These are phyloP conservation scores for Dinocampus coccinellae DNA, from an alignment of 2,888 invertebrate species.

Conservation along the genomic window DNA sequence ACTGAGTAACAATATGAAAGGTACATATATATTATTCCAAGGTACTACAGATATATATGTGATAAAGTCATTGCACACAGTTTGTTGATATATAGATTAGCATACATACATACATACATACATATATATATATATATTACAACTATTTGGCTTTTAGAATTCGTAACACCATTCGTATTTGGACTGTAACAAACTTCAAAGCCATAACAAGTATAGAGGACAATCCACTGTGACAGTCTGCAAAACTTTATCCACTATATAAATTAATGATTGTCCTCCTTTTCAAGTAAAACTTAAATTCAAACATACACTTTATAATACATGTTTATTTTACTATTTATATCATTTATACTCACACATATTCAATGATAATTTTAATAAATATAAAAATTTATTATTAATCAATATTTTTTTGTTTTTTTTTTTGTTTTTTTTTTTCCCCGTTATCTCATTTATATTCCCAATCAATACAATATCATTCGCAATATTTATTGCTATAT, in stretches of 20 bases:
- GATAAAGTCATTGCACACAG: background rate
- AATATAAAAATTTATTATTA: no score
- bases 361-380: no score
- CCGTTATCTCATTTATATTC: no score
- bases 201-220: background rate
- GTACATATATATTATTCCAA: background rate
- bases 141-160: background rate
- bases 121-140: background rate
- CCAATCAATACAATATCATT: no score
- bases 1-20: background rate
- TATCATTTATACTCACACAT: no score
- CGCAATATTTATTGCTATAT: no score
- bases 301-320: background rate
- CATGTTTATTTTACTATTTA: background rate
- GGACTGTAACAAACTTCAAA: background rate
- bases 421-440: no score
- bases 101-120: no score
- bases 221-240: background rate
- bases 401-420: no score
- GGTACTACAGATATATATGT: background rate
- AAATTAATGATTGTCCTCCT: conserved; percentile 8
- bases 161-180: background rate
- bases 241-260: conserved; percentile 5
- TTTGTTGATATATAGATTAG: background rate
- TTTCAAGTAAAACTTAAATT: background rate